Evolutionary conservation across 2,888 invertebrate species (phyloP), one percentile per base, ranked within the genome.

Genomic region (Branchellion lobata): DNA sequence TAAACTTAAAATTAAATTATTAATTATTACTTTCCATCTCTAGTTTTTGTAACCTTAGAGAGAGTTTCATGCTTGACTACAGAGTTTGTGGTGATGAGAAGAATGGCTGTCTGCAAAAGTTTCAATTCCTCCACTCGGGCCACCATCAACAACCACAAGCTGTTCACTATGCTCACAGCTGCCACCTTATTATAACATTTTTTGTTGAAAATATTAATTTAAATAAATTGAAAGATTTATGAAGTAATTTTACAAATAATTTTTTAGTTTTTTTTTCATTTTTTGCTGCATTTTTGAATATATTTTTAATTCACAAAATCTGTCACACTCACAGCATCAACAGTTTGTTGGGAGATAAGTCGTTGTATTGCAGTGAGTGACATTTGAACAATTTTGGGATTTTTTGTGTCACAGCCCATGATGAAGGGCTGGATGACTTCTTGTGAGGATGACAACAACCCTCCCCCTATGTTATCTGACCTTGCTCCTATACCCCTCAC

Each of bases 321-420:
- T n/a, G n/a, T n/a, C n/a, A n/a, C 1, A 65, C 77, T 33, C 1
- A 77, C 80, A 68, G 40, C 51, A 68, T 69, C 79, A 21, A 89
- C 83, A 57, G 87, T 87, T 84, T 88, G 86, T 83, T 88, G 87
- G 27, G 87, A 86, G 83, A 98, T 95, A 53, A 99, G 90, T 83
- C 94, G 91, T 88, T 99, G 98, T 88, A 98, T 94, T 84, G 95
- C 93, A 83, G 93, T 93, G 61, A 99, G 90, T 86, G 96, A 95
- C 86, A 95, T 92, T 92, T 96, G 89, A 73, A 96, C 95, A 84
- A 98, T 93, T 90, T 96, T 96, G 77, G 94, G 91, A 88, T 96
- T 95, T 89, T 95, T 96, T 34, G 96, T 96, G 87, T 97, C 96
- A 89, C 97, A 98, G 86, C 96, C 98, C 89, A 98, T 94, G 47